Evolutionary conservation across 2,888 invertebrate species (phyloP).

Genomic region (Phaonia tiefii): DNA sequence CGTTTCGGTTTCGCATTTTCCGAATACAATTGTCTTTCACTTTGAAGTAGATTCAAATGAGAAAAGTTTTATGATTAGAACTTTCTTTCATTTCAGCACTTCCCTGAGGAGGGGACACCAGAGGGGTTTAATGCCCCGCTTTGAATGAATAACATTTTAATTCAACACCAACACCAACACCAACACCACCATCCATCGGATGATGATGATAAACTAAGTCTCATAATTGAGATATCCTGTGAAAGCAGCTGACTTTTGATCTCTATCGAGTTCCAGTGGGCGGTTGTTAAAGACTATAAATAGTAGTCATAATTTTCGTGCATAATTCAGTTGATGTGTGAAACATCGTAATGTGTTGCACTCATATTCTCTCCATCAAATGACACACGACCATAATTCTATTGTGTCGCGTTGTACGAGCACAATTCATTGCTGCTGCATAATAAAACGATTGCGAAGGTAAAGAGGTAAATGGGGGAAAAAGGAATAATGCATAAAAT

Average conservation of each 20-base stretch:
- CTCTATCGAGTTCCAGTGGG: neutral
- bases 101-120: neutral
- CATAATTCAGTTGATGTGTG: neutral
- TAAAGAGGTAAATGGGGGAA: neutral
- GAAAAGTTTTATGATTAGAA: conserved; percentile 52
- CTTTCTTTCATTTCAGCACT: conserved; percentile 25
- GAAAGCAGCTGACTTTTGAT: neutral
- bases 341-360: conserved; percentile 9
- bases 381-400: conserved; percentile 21
- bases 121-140: conserved; percentile 4
- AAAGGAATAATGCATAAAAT: conserved; percentile 2
- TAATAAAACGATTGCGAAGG: neutral
- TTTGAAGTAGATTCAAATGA: conserved; percentile 37
- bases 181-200: too few species aligned
- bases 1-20: neutral
- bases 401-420: neutral
- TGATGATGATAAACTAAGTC: neutral
- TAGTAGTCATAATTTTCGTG: neutral
- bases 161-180: conserved; percentile 12
- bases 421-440: too few species aligned
- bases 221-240: conserved; percentile 3
- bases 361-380: conserved; percentile 1
- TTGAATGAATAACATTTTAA: conserved; percentile 29
- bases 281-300: neutral
- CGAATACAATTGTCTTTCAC: conserved; percentile 29